Base-by-base conservation (phyloP, 2,888 invertebrate species). In the Masnerella sp. region DNA sequence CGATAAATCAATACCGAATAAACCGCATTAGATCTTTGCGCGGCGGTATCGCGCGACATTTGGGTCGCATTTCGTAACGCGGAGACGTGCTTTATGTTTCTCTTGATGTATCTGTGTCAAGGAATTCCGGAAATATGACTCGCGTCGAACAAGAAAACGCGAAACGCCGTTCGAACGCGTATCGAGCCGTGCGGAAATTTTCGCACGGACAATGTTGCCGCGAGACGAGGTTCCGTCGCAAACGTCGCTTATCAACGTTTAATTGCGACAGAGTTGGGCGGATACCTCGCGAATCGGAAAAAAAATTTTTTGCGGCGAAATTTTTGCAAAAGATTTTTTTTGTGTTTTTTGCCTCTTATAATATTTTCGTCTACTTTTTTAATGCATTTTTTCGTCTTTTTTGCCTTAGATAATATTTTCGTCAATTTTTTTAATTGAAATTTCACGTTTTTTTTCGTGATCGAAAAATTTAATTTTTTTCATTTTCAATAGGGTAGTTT, bases 51-150 rank as follows among this genome's bases (percentile, higher is more conserved):
- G 56, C 49, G 67, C 56, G 58, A 68, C 67, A 74, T 74, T 70
- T 70, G 69, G 74, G 74, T 77, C 79, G 74, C 78, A 80, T 79
- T 80, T 78, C 68, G 71, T 68, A 68, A 71, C 51, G 49, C 58
- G 45, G 70, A 69, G 74, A 67, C 70, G 65, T 70, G 61, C 69
- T 70, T 74, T 61, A 67, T 69, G 75, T 67, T 64, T 61, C 61
- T 65, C 61, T 18, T 54, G 65, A 74, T 74, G 67, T 65, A 70
- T 70, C 67, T 69, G 67, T 70, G 65, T 67, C 75, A 65, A 70
- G 74, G 69, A 70, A 70, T 74, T 70, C 75, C 71, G 75, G 75
- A 75, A 75, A 71, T 68, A 70, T 67, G 65, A 69, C 51, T 65
- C 69, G 65, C 54, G 58, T 61, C 65, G 61, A 70, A 67, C 74